These are phyloP conservation scores for Pararge aegeria DNA, from an alignment of 1,140 invertebrate genomes.

Conservation along the genomic window DNA sequence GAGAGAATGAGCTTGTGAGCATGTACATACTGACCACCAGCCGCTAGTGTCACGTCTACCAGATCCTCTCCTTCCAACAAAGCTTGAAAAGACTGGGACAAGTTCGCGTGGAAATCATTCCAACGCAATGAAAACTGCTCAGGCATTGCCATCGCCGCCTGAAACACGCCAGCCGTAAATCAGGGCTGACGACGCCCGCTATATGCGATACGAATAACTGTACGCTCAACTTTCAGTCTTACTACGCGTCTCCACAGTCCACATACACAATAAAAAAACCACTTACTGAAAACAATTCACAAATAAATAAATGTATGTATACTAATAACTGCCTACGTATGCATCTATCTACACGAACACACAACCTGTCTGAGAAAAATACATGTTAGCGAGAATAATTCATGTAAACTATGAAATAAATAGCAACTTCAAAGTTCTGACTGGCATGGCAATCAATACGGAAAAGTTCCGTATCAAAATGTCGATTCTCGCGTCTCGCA, in stretches of 20 bases:
- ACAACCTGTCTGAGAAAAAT: conserved; percentile 30
- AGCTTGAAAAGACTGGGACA: conserved; percentile 85
- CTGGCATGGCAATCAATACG: conserved; percentile 73
- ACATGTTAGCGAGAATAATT: conserved; percentile 44
- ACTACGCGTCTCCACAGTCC: conserved; percentile 56
- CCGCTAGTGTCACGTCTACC: conserved; percentile 87
- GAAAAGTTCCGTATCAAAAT: conserved; percentile 67
- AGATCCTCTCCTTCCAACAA: conserved; percentile 84
- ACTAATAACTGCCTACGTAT: conserved; percentile 42
- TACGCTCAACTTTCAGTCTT: conserved; percentile 63
- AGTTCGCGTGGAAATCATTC: conserved; percentile 91
- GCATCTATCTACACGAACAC: conserved; percentile 32
- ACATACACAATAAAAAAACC: conserved; percentile 54
- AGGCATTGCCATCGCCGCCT: conserved; percentile 63
- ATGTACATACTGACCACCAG: conserved; percentile 84
- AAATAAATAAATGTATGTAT: too few relatives aligned
- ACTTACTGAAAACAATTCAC: conserved; percentile 64
- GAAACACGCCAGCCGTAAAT: conserved; percentile 43
- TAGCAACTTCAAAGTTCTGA: conserved; percentile 39
- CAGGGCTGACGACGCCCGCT: conserved; percentile 44
- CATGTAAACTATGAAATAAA: conserved; percentile 48
- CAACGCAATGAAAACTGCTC: conserved; percentile 91
- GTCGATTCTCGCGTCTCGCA: conserved; percentile 52
- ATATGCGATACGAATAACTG: conserved; percentile 52
- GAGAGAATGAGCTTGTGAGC: conserved; percentile 87